Base-by-base conservation (phyloP, 2,797 vertebrate species). In the Podarcis siculus region DNA sequence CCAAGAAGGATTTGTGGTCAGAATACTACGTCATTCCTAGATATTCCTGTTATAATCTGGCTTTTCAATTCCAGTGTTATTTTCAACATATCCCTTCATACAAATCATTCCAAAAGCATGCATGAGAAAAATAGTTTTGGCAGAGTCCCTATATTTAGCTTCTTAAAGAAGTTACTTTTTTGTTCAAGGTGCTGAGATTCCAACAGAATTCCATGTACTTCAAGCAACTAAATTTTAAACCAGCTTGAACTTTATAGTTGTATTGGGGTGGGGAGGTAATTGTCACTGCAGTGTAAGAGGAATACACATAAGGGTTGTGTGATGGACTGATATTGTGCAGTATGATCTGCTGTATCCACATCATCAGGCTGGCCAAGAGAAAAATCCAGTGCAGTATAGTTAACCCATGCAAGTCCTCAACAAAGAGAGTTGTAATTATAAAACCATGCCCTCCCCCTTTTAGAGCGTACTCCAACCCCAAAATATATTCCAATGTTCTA, bases 101-200 rank as follows among this genome's bases (percentile, higher is more conserved):
- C 10, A 75, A 82, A 64, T 75, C 66, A 81, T 80, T 81, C 42
- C 37, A 76, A 80, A 88, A 35, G 32, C 37, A 39, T 83, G 8
- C 19, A 69, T 39, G 27, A 39, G 32, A 37, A 39, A 12, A 55
- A 32, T 17, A 55, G 19, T 55, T 35, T 23, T 87, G 42, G 7
- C 13, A 67, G 12, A 72, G 32, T 1, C 2, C 17, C 55, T 82
- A 25, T 82, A 35, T 88, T 85, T 82, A n/a, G 12, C 25, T 87
- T 90, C 83, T 85, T 89, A 91, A 86, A 84, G 1, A 90, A 83
- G 67, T 42, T 89, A 88, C 72, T 79, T 89, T 86, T 45, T 83
- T 91, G 89, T 86, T 69, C 91, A 86, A 88, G 89, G 71, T 25
- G 87, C 49, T 83, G 71, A 90, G 45, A 85, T 30, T 85, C 19